A percentile compares a stretch with the other conserved stretches of the same genome.
phyloP scores from a whole-genome alignment of 2,888 invertebrate species.

The Magallana nippona region DNA sequence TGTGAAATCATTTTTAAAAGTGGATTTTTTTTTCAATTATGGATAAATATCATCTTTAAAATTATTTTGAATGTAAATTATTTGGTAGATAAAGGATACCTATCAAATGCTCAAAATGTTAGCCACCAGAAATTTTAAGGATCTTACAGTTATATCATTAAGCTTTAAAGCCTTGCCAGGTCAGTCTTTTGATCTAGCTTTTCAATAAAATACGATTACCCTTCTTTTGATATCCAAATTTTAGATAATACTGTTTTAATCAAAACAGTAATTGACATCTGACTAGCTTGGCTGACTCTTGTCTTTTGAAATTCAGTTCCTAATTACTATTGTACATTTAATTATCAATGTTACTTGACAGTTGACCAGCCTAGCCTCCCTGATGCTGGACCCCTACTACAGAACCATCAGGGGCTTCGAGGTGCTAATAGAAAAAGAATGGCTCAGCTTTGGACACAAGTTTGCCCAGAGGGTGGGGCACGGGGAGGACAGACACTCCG shows the following conservation, averaged over 20 bases:
- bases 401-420: conserved; percentile 97
- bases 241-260: not conserved
- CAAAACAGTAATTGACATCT: not conserved
- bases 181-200: too few relatives aligned
- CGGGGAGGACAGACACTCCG: conserved; percentile 97
- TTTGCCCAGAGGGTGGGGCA: conserved; percentile 98
- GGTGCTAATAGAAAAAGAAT: conserved; percentile 98
- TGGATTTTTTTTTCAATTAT: too few relatives aligned
- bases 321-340: not conserved
- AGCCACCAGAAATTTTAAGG: too few relatives aligned
- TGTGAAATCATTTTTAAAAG: too few relatives aligned
- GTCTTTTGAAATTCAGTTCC: not conserved
- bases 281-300: conserved; percentile 86
- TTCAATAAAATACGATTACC: too few relatives aligned
- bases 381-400: conserved; percentile 97
- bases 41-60: too few relatives aligned
- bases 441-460: conserved; percentile 99
- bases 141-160: too few relatives aligned
- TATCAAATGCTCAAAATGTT: too few relatives aligned
- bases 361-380: conserved; percentile 95
- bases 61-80: too few relatives aligned
- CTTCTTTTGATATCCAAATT: too few relatives aligned
- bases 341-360: conserved; percentile 80
- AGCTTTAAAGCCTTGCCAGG: too few relatives aligned
- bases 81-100: too few relatives aligned